These are phyloP conservation scores for Poecilia gillii DNA, from an alignment of 2,797 vertebrate species.

Conservation along the genomic window DNA sequence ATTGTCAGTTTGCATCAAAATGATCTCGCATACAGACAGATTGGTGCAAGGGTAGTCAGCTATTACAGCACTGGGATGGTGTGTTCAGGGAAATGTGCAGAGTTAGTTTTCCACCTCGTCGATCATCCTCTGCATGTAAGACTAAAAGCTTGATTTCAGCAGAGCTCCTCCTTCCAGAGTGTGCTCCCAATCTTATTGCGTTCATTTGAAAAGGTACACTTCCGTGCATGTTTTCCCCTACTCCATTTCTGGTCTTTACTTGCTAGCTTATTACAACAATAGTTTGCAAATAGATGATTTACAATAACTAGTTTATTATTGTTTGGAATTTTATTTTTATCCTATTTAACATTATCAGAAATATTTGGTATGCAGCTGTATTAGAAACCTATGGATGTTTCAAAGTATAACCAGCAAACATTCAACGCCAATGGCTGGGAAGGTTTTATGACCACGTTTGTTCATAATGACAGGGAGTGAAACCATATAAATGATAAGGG, in stretches of 20 bases:
- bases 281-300: background rate
- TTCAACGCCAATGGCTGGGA: constrained; percentile 7
- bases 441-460: background rate
- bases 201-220: background rate
- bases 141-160: background rate
- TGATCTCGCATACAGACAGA: background rate
- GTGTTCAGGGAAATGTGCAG: background rate
- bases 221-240: background rate
- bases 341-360: background rate
- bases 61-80: background rate
- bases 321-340: background rate
- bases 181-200: background rate
- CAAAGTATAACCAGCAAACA: background rate
- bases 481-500: constrained; percentile 9
- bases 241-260: background rate
- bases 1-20: background rate
- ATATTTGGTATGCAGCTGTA: background rate
- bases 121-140: background rate
- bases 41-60: background rate
- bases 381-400: background rate
- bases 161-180: background rate
- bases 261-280: background rate
- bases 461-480: constrained; percentile 25
- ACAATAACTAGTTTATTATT: background rate
- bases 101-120: background rate